These are phyloP conservation scores for Charadrius vociferus DNA, from an alignment of 2,113 vertebrate species.

Conservation along the genomic window DNA sequence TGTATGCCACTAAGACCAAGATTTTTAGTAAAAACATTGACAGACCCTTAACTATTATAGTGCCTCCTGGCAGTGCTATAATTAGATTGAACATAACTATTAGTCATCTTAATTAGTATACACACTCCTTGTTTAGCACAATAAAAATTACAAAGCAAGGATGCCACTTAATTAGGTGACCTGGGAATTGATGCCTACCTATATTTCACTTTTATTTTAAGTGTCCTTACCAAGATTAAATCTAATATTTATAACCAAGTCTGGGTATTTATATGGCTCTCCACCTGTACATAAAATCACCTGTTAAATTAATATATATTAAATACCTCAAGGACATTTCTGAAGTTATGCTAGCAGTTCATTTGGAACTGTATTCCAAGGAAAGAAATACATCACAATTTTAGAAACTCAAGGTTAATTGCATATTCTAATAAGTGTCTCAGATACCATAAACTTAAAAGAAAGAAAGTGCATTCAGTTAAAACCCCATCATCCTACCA, in stretches of 20 bases:
- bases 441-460: slow-evolving; percentile 24
- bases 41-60: slow-evolving; percentile 44
- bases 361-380: slow-evolving; percentile 18
- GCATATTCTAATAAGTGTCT: slow-evolving; percentile 30
- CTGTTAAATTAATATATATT: slow-evolving; percentile 56
- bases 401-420: slow-evolving; percentile 66
- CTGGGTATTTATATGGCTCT: slow-evolving; percentile 34
- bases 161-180: slow-evolving; percentile 68
- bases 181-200: slow-evolving; percentile 60
- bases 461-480: not conserved
- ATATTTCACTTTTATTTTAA: slow-evolving; percentile 63
- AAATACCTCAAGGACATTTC: slow-evolving; percentile 58
- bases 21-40: slow-evolving; percentile 47
- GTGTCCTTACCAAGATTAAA: slow-evolving; percentile 50
- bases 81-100: slow-evolving; percentile 54
- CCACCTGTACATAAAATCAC: slow-evolving; percentile 47
- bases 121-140: slow-evolving; percentile 56
- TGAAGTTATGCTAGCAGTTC: slow-evolving; percentile 37
- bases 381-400: slow-evolving; percentile 50
- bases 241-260: slow-evolving; percentile 54
- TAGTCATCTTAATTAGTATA: slow-evolving; percentile 62
- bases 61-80: slow-evolving; percentile 47
- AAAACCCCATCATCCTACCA: not conserved
- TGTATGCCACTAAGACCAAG: not conserved
- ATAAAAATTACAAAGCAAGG: slow-evolving; percentile 65